Base-by-base conservation (phyloP, 2,113 vertebrate genomes). In the Seriola dumerili region DNA sequence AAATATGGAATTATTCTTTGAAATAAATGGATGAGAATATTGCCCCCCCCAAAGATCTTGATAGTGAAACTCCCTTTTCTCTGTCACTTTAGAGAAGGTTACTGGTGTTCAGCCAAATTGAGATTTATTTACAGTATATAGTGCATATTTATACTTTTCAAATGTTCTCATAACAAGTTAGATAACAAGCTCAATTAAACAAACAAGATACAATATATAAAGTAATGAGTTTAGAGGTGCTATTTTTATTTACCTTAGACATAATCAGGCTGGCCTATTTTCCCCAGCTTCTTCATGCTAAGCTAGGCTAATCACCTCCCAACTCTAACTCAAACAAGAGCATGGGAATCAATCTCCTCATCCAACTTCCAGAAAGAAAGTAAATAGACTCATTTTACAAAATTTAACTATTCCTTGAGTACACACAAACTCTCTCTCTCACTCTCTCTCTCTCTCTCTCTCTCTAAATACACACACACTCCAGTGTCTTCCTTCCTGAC, bases 381-480 rank as follows among this genome's bases (percentile, higher is more conserved):
- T 0, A 14, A 72, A n/a, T 29, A 65, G 25, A 9, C 68, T 21
- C 14, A 38, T 14, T 75, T 0, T 58, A 4, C 16, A 8, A 54
- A 40, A 32, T 1, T 1, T 7, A 50, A 61, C 36, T 59, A 11
- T 19, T 68, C 25, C 25, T 77, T 50, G 0, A 21, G 76, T 4
- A 55, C 58, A 57, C 54, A 73, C 50, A 44, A 10, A 38, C n/a
- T 8, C 7, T 21, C 68, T 40, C 12, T 48, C 23, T 17, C 16
- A 23, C 1, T 11, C 29, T 29, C 29, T 29, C 29, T 29, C 25
- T 29, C 25, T 29, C 25, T 29, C 25, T 29, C 25, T 29, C 29
- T 29, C 23, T 17, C 16, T 11, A 66, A 3, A 80, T 16, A 81
- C 70, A 58, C 40, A 42, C 54, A 67, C 32, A 36, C 19, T 40